These are phyloP conservation scores for Campoplex nolae DNA, from an alignment of 2,888 invertebrate species.

Conservation along the genomic window DNA sequence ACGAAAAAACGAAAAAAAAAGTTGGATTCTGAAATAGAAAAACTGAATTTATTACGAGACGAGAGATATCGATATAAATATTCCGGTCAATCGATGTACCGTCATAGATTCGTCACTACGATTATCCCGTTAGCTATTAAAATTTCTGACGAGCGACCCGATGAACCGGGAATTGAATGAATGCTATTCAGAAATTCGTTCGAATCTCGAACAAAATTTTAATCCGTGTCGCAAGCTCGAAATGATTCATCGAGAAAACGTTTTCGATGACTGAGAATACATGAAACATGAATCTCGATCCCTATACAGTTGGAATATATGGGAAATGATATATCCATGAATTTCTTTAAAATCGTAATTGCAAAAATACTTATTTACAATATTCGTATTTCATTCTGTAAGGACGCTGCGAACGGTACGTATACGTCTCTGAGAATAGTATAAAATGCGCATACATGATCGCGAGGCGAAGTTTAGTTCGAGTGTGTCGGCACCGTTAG, in stretches of 20 bases:
- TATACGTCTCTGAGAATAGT: background rate
- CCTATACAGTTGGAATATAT: background rate
- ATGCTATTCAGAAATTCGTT: slow-evolving; percentile 37
- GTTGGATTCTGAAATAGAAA: background rate
- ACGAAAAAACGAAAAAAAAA: background rate
- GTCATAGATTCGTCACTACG: slow-evolving; percentile 38
- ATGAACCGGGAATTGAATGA: background rate
- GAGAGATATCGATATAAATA: background rate
- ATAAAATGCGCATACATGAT: slow-evolving; percentile 22
- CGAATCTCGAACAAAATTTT: slow-evolving; percentile 16
- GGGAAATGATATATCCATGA: background rate
- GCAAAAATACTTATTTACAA: background rate
- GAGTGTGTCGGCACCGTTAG: slow-evolving; percentile 61
- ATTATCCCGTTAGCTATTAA: background rate
- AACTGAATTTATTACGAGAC: background rate
- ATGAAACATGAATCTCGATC: background rate
- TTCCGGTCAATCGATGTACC: slow-evolving; percentile 18
- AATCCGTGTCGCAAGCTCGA: slow-evolving; percentile 6
- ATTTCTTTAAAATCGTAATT: background rate
- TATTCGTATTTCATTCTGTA: background rate
- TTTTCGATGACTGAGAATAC: slow-evolving; percentile 43
- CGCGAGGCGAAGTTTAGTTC: slow-evolving; percentile 23
- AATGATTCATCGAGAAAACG: slow-evolving; percentile 53
- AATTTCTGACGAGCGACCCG: background rate
- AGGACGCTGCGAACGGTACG: background rate